phyloP scores from a whole-genome alignment of 2,888 invertebrate genomes.

The Malachius bipustulatus region DNA sequence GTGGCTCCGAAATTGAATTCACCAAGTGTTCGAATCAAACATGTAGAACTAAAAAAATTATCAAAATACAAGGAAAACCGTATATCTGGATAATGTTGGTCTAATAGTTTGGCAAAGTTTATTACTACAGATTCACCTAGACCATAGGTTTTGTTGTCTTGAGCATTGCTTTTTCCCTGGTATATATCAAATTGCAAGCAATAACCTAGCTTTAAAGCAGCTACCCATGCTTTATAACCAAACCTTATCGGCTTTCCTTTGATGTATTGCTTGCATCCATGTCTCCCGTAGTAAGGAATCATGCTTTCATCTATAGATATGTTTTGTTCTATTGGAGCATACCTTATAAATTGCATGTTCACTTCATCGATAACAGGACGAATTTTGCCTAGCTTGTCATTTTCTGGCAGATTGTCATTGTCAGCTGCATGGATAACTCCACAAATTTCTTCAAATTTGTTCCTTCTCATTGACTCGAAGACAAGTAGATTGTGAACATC shows the following conservation, averaged over 20 bases:
- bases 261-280: constrained; percentile 5
- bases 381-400: constrained; percentile 1
- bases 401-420: not conserved
- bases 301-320: not conserved
- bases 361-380: not conserved
- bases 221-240: constrained; percentile 5
- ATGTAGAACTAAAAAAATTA: constrained; percentile 1
- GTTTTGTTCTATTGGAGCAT: not conserved
- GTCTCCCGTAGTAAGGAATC: not conserved
- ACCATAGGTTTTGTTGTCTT: not conserved
- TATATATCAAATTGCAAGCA: constrained; percentile 2
- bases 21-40: not conserved
- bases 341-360: not conserved
- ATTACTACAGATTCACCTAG: constrained; percentile 2
- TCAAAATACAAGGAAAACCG: constrained; percentile 5
- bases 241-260: constrained; percentile 3
- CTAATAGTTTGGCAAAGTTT: constrained; percentile 2
- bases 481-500: not conserved
- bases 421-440: constrained; percentile 2
- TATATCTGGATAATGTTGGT: not conserved
- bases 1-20: constrained; percentile 5
- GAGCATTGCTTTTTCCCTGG: constrained; percentile 1
- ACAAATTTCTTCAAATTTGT: constrained; percentile 2
- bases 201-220: not conserved
- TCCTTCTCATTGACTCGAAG: not conserved